Base-by-base conservation (phyloP, 2,888 invertebrate species). In the Pilophorus perplexus region DNA sequence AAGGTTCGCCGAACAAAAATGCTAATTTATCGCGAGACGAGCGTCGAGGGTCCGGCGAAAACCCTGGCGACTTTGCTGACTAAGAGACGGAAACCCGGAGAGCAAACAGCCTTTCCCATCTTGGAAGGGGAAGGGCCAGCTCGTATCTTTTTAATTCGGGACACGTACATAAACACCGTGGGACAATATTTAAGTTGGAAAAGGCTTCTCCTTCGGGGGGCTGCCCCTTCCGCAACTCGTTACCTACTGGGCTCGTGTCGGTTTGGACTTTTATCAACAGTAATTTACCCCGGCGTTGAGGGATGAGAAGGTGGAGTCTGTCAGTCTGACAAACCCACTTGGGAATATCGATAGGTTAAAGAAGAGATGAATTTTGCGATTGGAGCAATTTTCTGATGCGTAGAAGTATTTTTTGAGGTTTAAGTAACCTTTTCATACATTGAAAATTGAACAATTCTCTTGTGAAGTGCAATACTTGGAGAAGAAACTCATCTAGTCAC, bases 101-200 rank as follows among this genome's bases (percentile, higher is more conserved):
- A 33, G 38, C 38, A 55, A 55, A 55, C 55, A 55, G 18, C 22
- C 55, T 14, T 55, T 55, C 55, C 38, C 40, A 48, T 64, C 64
- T 50, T 40, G 50, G 50, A 14, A 38, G 38, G n/a, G n/a, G n/a
- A n/a, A n/a, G n/a, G n/a, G n/a, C n/a, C n/a, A n/a, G n/a, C n/a
- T n/a, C 20, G 38, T 33, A 62, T 62, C 60, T 64, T 64, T 64
- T 64, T 52, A 64, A 64, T 64, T 64, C 64, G 50, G 27, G 52
- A 64, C 64, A 64, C 64, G 64, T 52, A 64, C 64, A 64, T 64
- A 64, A 64, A 64, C 64, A 64, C 22, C 33, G 20, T 44, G 28
- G 60, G 60, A 42, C 60, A 60, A 60, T 60, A 60, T 60, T 60
- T 60, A 60, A 60, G 55, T 55, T 55, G 20, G 55, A 38, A 55